These are phyloP conservation scores for Phragmatobia fuliginosa DNA, from an alignment of 2,888 invertebrate species.

Conservation along the genomic window DNA sequence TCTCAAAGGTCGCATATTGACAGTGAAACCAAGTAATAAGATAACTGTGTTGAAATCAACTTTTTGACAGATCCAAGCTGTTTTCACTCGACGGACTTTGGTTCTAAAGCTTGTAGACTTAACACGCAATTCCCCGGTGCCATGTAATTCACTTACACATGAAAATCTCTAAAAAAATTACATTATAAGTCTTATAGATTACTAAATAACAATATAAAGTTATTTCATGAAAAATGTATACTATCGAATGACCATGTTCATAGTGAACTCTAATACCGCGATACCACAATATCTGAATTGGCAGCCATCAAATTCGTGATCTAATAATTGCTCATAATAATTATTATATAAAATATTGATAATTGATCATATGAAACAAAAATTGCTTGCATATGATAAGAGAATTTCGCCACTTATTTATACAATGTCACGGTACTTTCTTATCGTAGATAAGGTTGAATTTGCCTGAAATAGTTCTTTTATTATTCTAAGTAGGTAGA, in stretches of 20 bases:
- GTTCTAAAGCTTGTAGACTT: too few species aligned
- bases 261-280: not conserved
- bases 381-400: slow-evolving; percentile 11
- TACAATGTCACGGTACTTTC: slow-evolving; percentile 19
- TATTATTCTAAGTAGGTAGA: slow-evolving; percentile 4
- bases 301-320: not conserved
- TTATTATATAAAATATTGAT: too few species aligned
- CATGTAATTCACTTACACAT: too few species aligned
- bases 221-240: not conserved
- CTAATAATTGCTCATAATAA: too few species aligned
- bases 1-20: not conserved
- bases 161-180: too few species aligned
- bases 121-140: too few species aligned
- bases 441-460: slow-evolving; percentile 18
- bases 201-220: not conserved
- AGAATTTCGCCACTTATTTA: slow-evolving; percentile 10
- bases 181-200: not conserved
- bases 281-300: not conserved
- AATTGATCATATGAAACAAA: too few species aligned
- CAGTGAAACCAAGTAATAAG: not conserved
- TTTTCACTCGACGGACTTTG: not conserved
- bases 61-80: not conserved
- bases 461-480: slow-evolving; percentile 6
- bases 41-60: not conserved
- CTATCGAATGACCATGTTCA: not conserved